Percentiles rank a stretch among this genome's conserved stretches.
Conservation (phyloP, 1,140 invertebrate genomes). For the Caerostris darwini region DNA sequence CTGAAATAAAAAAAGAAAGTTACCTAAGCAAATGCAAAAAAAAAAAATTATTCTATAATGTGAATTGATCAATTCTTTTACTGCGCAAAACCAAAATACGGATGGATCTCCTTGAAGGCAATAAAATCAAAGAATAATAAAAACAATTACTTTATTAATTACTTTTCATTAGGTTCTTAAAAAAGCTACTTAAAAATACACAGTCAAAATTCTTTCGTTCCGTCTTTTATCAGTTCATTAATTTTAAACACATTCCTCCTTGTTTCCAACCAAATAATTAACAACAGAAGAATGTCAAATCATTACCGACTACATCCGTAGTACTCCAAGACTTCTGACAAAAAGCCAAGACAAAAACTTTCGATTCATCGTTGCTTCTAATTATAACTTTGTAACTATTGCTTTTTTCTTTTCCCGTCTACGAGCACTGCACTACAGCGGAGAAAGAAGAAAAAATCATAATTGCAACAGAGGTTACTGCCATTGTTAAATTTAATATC, state of each 20-base stretch:
- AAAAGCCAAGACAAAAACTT: constrained; percentile 21
- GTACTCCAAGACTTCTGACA: constrained; percentile 40
- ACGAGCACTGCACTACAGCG: too few species aligned
- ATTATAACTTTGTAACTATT: constrained; percentile 41
- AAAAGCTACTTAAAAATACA: not conserved
- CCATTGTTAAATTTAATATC: constrained; percentile 36
- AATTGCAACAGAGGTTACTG: constrained; percentile 16
- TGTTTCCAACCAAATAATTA: constrained; percentile 27
- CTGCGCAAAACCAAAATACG: not conserved
- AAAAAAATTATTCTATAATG: not conserved
- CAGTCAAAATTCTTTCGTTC: not conserved
- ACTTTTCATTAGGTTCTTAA: not conserved
- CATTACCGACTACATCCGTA: constrained; percentile 7
- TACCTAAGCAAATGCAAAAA: too few species aligned
- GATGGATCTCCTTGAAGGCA: not conserved
- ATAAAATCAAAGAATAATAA: not conserved
- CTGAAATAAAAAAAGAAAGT: too few species aligned
- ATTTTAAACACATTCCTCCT: not conserved
- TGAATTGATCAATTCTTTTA: not conserved
- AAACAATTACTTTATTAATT: not conserved
- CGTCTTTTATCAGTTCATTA: constrained; percentile 7
- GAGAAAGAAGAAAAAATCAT: not conserved
- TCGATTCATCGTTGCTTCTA: constrained; percentile 30
- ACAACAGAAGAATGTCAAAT: constrained; percentile 6
- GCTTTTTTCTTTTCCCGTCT: not conserved